phyloP scores from a whole-genome alignment of 2,113 vertebrate genomes.

The Passer montanus region DNA sequence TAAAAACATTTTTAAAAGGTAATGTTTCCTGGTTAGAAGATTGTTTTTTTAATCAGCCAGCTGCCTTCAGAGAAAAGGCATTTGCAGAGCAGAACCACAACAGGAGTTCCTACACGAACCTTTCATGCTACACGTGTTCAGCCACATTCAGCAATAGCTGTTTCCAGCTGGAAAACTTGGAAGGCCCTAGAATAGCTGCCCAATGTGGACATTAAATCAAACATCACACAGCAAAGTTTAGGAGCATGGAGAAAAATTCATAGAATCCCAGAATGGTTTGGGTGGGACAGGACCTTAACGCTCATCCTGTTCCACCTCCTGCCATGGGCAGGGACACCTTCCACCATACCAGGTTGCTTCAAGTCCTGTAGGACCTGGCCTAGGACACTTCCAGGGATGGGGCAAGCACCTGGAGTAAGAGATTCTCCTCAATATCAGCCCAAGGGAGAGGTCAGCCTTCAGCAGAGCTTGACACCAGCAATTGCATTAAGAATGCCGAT shows the following conservation, averaged over 20 bases:
- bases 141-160: background rate
- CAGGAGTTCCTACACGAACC: fast-evolving
- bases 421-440: background rate
- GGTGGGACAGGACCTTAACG: background rate
- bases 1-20: background rate
- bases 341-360: background rate
- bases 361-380: background rate
- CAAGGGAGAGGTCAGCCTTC: background rate
- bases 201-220: fast-evolving
- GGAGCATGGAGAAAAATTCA: background rate
- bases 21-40: background rate
- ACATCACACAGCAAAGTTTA: background rate
- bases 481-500: background rate
- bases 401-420: background rate
- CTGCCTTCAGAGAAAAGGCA: background rate
- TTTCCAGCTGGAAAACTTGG: background rate
- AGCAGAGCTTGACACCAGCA: background rate
- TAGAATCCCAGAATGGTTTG: background rate
- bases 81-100: background rate
- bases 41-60: background rate
- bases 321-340: background rate
- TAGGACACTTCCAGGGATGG: background rate
- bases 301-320: background rate
- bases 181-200: background rate
- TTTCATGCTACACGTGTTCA: background rate